Conservation (phyloP, 2,113 vertebrate genomes). For the Melanotaenia duboulayi region DNA sequence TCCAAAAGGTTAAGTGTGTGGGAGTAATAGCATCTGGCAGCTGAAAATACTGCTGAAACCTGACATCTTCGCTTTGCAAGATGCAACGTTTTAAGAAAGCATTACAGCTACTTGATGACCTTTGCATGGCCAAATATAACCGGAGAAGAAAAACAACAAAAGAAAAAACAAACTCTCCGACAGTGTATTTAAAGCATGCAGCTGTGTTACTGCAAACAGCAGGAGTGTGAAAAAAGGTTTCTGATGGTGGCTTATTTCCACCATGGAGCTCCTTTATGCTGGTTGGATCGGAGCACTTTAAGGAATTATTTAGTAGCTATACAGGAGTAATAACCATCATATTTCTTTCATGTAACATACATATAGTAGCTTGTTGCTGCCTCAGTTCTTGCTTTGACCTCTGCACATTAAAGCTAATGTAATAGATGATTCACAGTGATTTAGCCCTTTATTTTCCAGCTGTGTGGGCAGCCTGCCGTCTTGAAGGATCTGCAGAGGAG, state of each 20-base stretch:
- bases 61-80: constrained; percentile 31
- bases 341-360: neutral
- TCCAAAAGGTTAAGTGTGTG: constrained; percentile 65
- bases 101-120: neutral
- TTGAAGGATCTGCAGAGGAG: no score
- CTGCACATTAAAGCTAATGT: neutral
- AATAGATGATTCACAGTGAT: neutral
- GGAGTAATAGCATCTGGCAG: constrained; percentile 64
- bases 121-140: neutral
- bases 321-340: neutral
- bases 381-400: neutral
- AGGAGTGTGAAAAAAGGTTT: neutral
- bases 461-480: no score
- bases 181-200: neutral
- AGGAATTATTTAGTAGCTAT: neutral
- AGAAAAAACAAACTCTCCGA: neutral
- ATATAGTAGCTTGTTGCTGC: neutral
- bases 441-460: no score
- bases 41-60: constrained; percentile 48
- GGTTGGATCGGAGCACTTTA: neutral
- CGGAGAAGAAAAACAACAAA: neutral
- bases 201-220: neutral
- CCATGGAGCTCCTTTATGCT: neutral
- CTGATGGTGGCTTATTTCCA: neutral
- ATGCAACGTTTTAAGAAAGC: constrained; percentile 21